Base-by-base conservation (phyloP, 2,797 vertebrate species). In the Sebastes kiyomatsui region DNA sequence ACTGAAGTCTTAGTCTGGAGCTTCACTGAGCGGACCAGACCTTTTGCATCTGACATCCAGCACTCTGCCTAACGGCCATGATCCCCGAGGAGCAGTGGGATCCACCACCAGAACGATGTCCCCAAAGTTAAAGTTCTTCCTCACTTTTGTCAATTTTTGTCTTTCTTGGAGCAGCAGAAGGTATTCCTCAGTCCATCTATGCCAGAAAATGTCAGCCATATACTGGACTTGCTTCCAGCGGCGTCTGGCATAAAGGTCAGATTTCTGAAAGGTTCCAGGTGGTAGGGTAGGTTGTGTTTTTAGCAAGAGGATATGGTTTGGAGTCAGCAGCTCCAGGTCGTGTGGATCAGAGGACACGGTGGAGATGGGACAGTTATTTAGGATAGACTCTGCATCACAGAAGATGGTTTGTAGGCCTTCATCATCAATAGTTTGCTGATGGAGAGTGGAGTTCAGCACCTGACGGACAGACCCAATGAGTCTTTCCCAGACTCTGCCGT, bases 401-500 rank as follows among this genome's bases (percentile, higher is more conserved):
- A 81, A 75, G 56, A 75, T 10, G 6, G 66, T 81, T 42, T 58
- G 59, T 8, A 81, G 60, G 49, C 67, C 52, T 30, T 76, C 79
- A 35, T 76, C 60, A 3, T 76, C 73, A 0, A 81, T 4, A 18
- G 25, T 54, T 20, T 76, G 79, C 23, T 81, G 69, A 46, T 59
- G 32, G 20, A 52, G 54, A 35, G 32, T 77, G 14, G 38, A 42
- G n/a, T 54, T 54, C 38, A 42, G 38, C 67, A 77, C 58, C n/a
- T 77, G 67, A 10, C 14, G 3, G 38, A 55, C 56, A 58, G 69
- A 71, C 52, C 52, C 3, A 22, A 55, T n/a, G 8, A 22, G 20
- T 55, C 10, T 55, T 55, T 55, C n/a, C 52, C 52, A 55, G 52
- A 55, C 10, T 55, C 52, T 10, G n/a, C n/a, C 20, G 11, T 55